Conservation (phyloP, 2,888 invertebrate species). For the Cacoxenus indagator region DNA sequence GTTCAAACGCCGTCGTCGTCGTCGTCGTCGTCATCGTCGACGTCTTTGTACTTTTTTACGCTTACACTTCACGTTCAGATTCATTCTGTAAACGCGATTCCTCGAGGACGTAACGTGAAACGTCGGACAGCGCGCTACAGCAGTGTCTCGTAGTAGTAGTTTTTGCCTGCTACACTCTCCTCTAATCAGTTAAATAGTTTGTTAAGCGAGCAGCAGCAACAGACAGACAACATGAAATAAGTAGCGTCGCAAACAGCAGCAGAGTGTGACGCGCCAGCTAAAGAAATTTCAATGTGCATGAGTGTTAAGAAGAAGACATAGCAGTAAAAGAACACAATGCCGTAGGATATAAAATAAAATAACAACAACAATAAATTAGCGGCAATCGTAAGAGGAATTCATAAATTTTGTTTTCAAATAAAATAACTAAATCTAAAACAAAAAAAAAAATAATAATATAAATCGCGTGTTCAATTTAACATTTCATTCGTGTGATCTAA, state of each 20-base stretch:
- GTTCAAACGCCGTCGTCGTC: slow-evolving; percentile 10
- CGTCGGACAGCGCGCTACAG: slow-evolving; percentile 66
- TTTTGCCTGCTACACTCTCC: slow-evolving; percentile 3
- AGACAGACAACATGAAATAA: background rate
- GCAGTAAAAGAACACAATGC: background rate
- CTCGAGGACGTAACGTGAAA: slow-evolving; percentile 71
- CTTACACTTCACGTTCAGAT: slow-evolving; percentile 70
- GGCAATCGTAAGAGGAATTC: background rate
- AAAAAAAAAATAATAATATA: slow-evolving; percentile 16
- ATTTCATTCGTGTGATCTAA: background rate
- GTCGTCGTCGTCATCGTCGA: slow-evolving; percentile 29
- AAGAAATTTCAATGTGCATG: background rate
- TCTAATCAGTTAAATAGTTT: slow-evolving; percentile 8
- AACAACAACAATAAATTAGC: background rate
- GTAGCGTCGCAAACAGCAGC: background rate
- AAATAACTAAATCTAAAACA: background rate
- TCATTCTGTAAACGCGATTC: slow-evolving; percentile 72
- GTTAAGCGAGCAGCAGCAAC: background rate
- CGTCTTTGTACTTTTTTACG: slow-evolving; percentile 60
- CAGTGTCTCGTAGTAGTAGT: slow-evolving; percentile 1
- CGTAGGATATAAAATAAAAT: too few species aligned
- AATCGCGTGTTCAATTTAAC: slow-evolving; percentile 21
- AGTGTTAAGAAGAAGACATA: background rate
- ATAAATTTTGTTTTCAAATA: background rate
- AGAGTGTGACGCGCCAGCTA: background rate